Percentiles rank a stretch among this genome's conserved stretches.
These are phyloP conservation scores for Centropyge bicolor DNA, from an alignment of 2,797 vertebrate species.

Conservation along the genomic window DNA sequence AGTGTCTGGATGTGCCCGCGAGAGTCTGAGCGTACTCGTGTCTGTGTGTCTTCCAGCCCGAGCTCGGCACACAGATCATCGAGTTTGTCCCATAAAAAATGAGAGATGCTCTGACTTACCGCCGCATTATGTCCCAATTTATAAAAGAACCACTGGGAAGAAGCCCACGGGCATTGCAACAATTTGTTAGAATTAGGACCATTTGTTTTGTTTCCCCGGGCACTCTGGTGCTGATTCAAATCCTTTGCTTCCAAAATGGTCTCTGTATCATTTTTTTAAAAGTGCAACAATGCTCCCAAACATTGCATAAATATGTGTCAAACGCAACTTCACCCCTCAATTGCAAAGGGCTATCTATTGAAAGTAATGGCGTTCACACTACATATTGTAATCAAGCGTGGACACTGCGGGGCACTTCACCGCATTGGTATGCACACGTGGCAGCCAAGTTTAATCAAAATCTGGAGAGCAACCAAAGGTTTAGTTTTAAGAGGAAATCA, in stretches of 20 bases:
- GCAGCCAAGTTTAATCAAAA: slow-evolving; percentile 62
- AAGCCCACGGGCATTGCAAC: slow-evolving; percentile 67
- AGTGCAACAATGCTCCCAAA: slow-evolving; percentile 32
- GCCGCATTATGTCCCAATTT: slow-evolving; percentile 81
- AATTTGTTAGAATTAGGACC: slow-evolving; percentile 77
- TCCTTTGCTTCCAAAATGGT: slow-evolving; percentile 54
- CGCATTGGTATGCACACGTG: slow-evolving; percentile 60
- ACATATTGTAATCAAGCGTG: slow-evolving; percentile 59
- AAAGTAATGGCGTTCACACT: slow-evolving; percentile 58
- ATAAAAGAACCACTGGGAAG: slow-evolving; percentile 74
- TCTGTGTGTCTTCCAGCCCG: slow-evolving; percentile 55
- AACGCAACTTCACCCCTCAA: slow-evolving; percentile 35
- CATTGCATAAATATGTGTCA: slow-evolving; percentile 49
- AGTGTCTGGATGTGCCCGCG: slow-evolving; percentile 52
- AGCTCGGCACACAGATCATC: slow-evolving; percentile 73
- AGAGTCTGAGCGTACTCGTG: slow-evolving; percentile 51
- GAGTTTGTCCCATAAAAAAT: slow-evolving; percentile 82
- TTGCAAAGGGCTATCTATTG: slow-evolving; percentile 40
- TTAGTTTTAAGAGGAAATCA: slow-evolving; percentile 59
- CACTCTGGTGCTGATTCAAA: slow-evolving; percentile 65
- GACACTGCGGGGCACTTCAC: slow-evolving; percentile 48
- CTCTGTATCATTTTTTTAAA: slow-evolving; percentile 27
- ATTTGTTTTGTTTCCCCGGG: slow-evolving; percentile 76
- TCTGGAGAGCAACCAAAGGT: slow-evolving; percentile 53
- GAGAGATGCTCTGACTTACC: slow-evolving; percentile 78